Evolutionary conservation across 2,113 vertebrate species (phyloP).

Genomic region (Gallinago media): DNA sequence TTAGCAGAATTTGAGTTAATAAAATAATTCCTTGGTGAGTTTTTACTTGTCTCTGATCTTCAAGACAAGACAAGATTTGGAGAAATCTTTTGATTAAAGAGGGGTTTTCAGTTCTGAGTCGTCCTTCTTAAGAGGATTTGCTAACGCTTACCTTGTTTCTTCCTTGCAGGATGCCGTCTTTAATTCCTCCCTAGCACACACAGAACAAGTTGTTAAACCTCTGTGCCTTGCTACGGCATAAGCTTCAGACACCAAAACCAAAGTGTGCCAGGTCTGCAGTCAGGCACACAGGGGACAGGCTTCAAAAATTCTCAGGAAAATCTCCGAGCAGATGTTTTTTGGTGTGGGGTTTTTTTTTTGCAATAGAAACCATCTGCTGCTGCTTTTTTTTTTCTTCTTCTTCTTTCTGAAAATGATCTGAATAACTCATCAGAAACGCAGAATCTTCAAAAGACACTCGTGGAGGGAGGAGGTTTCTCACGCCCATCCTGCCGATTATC

Average conservation of each 20-base stretch:
- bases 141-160: background rate
- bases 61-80: background rate
- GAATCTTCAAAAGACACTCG: background rate
- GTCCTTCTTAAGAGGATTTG: slow-evolving; percentile 18
- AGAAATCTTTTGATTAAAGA: slow-evolving; percentile 49
- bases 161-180: background rate
- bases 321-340: slow-evolving; percentile 22
- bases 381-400: background rate
- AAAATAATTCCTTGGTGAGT: background rate
- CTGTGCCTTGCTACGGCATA: background rate
- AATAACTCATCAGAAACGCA: slow-evolving; percentile 25
- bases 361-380: slow-evolving; percentile 21
- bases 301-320: background rate
- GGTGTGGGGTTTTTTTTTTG: background rate
- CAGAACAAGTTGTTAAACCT: background rate
- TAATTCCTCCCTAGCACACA: background rate
- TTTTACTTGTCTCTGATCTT: background rate
- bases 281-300: background rate
- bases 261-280: background rate
- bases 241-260: background rate
- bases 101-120: background rate
- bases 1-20: background rate
- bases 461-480: background rate
- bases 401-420: background rate
- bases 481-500: background rate